Evolutionary conservation across 2,888 invertebrate genomes (phyloP), one percentile per base, ranked within the genome.

Genomic region (Strigamia maritima): DNA sequence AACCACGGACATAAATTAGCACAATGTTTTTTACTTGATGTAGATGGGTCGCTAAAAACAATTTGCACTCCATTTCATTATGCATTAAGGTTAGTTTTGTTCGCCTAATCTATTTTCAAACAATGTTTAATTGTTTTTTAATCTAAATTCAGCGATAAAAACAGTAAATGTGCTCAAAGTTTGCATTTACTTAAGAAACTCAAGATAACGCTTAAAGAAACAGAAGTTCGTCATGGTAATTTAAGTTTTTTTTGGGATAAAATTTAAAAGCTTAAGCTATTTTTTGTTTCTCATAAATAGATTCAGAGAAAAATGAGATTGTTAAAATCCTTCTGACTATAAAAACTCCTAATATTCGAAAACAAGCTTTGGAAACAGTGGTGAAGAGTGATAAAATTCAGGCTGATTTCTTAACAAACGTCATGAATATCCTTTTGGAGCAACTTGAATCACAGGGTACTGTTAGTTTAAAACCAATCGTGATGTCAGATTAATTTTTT

Each of bases 31-130:
- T 91, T 97, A 78, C 88, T 98, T 74, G 94, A 95, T 85, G 91
- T 93, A 0, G 91, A 93, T 84, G 94, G 94, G 0, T 90, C 91
- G 83, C 86, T 97, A 0, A 94, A 93, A 85, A 93, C 92, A 84
- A 90, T 97, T 81, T 88, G 89, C 81, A 92, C 97, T 83, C 98
- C 98, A 28, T 98, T 97, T 86, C 96, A 96, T 86, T 93, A 92
- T 85, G 93, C 95, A 0, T 88, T 97, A 60, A 89, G 87, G 89
- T 89, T 84, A 82, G 83, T 81, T 26, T 22, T 65, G 49, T 76
- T 49, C 74, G 35, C 38, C 80, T 49, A n/a, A n/a, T n/a, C 49
- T n/a, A 10, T 10, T 6, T 14, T 2, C 2, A n/a, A 14, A n/a
- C 10, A 3, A n/a, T n/a, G 49, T 2, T n/a, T 49, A 2, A 2